These are phyloP conservation scores for Adoxophyes honmai DNA, from an alignment of 1,140 invertebrate species.

Conservation along the genomic window DNA sequence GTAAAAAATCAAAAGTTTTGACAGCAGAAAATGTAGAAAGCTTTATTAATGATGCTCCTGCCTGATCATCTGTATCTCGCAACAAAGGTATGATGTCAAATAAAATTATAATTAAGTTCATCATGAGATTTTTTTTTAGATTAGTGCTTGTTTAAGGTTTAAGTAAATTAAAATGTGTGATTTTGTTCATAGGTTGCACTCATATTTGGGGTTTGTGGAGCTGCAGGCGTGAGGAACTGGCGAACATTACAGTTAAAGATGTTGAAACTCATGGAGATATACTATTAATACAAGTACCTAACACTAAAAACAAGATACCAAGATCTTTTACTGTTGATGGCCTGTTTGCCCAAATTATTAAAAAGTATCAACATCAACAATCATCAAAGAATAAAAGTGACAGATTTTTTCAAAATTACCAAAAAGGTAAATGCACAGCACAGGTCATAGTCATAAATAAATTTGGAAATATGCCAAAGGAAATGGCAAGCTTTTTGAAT, in stretches of 20 bases:
- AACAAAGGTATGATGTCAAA: background rate
- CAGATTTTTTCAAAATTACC: background rate
- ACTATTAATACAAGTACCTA: slow-evolving; percentile 26
- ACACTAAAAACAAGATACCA: slow-evolving; percentile 18
- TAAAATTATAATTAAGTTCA: background rate
- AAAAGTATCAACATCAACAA: background rate
- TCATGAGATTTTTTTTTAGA: background rate
- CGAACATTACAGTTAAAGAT: slow-evolving; percentile 30
- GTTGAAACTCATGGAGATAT: slow-evolving; percentile 27
- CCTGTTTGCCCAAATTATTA: background rate
- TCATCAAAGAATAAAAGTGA: background rate
- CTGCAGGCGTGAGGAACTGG: slow-evolving; percentile 30
- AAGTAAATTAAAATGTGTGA: too few species aligned
- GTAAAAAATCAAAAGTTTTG: background rate
- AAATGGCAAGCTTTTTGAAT: background rate
- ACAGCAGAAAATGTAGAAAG: background rate
- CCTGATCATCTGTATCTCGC: background rate
- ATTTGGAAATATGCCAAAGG: background rate
- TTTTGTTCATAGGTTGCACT: slow-evolving; percentile 22
- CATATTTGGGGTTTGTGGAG: slow-evolving; percentile 34
- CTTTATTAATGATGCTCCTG: background rate
- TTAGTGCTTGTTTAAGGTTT: too few species aligned
- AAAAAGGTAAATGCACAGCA: too few species aligned
- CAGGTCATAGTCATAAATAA: background rate
- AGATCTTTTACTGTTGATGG: background rate